Percentiles rank a stretch among this genome's conserved stretches.
Conservation (phyloP, 1,140 invertebrate species). For the Drosophila fuyamai region DNA sequence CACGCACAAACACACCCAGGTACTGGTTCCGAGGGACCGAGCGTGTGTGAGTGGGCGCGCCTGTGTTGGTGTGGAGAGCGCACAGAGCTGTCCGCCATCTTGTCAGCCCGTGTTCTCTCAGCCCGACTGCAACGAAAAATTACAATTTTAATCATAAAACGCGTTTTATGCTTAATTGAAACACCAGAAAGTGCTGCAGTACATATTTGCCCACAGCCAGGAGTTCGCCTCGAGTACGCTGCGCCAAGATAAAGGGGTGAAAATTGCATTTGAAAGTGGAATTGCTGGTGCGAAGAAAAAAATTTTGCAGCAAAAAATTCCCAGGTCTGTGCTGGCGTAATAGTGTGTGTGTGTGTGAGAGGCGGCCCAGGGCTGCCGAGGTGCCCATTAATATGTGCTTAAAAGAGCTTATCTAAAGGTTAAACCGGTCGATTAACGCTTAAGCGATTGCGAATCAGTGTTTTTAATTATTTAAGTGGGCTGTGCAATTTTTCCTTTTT, state of each 20-base stretch:
- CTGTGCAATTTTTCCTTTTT: neutral
- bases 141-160: constrained; percentile 67
- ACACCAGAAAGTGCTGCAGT: constrained; percentile 64
- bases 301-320: constrained; percentile 73
- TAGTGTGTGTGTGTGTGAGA: constrained; percentile 53
- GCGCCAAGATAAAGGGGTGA: constrained; percentile 49
- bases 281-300: constrained; percentile 66
- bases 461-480: neutral
- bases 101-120: constrained; percentile 27
- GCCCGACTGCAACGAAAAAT: constrained; percentile 36
- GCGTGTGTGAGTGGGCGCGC: neutral
- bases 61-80: constrained; percentile 28
- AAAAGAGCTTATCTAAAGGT: neutral
- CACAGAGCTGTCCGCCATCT: constrained; percentile 38
- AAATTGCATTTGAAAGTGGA: constrained; percentile 75
- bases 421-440: neutral
- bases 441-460: neutral
- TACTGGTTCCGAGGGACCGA: constrained; percentile 16
- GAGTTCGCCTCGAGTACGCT: constrained; percentile 48
- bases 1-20: constrained; percentile 29
- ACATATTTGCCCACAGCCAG: constrained; percentile 52
- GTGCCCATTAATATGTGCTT: constrained; percentile 3
- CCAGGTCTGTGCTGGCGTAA: constrained; percentile 75
- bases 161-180: constrained; percentile 71
- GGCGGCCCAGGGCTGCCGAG: constrained; percentile 57